phyloP scores from a whole-genome alignment of 1,140 invertebrate species.

The Drosophila orena region DNA sequence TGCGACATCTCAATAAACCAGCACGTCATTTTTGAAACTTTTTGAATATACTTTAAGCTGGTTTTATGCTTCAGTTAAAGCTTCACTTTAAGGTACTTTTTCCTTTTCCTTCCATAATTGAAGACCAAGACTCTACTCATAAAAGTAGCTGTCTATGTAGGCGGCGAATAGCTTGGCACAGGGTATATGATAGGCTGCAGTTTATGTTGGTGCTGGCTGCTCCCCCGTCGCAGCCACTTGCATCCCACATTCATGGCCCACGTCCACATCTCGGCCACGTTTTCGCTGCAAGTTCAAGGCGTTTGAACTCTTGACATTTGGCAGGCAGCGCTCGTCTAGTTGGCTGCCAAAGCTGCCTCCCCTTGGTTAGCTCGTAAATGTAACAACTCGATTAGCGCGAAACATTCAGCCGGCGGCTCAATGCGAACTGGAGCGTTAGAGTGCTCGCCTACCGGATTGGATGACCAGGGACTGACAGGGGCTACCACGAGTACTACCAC shows the following conservation, averaged over 20 bases:
- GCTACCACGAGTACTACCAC: neutral
- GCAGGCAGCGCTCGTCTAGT: constrained; percentile 45
- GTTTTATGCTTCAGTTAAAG: no score
- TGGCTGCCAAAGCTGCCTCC: neutral
- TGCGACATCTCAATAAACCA: no score
- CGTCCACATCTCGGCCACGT: constrained; percentile 76
- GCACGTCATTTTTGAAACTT: no score
- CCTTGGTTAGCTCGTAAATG: constrained; percentile 58
- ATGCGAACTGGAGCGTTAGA: constrained; percentile 78
- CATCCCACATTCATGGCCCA: constrained; percentile 61
- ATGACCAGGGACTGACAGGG: neutral
- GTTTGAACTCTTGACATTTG: constrained; percentile 84
- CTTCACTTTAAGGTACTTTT: neutral
- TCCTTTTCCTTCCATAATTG: neutral
- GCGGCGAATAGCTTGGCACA: constrained; percentile 1
- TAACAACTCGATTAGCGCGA: constrained; percentile 82
- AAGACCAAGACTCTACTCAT: neutral
- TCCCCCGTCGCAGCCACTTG: no score
- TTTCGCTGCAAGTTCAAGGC: constrained; percentile 81
- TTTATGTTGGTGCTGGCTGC: constrained; percentile 40
- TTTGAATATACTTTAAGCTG: no score
- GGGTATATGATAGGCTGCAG: constrained; percentile 57
- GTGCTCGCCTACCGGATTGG: constrained; percentile 8
- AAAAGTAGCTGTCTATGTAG: neutral
- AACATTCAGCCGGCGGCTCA: constrained; percentile 60